Evolutionary conservation across 1,140 invertebrate species (phyloP), one percentile per base, ranked within the genome.

Genomic region (Scaptomyza montana): DNA sequence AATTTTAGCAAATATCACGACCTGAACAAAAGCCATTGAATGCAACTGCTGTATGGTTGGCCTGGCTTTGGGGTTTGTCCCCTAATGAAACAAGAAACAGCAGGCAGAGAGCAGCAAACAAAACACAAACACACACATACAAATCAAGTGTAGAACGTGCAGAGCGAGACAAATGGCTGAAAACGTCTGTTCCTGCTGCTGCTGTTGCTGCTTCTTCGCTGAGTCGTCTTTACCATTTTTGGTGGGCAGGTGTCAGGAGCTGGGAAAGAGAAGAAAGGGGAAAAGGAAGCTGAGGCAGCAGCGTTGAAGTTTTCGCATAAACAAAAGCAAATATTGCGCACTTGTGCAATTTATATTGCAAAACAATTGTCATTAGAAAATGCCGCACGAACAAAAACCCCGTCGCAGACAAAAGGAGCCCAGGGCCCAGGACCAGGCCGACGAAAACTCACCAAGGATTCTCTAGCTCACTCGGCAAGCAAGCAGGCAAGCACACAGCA

Each of bases 351-450:
- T 90, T 90, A 90, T 90, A 90, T 89, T 85, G 80, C 89, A 90
- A 90, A 90, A 89, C 89, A 90, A 90, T 90, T 90, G 89, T 90
- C 89, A 90, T 90, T 90, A 90, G 87, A 90, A 87, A 90, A 90
- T 90, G 87, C 73, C 73, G 86, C 80, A 89, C 85, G 85, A 89
- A 89, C 80, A 89, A 89, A 89, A 89, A 89, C 33, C 33, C 33
- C 80, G 86, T 54, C 61, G 78, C 78, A 90, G 74, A 89, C 85
- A 89, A 80, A 84, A 76, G 78, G 64, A 73, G 70, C 77, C 45
- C 66, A 53, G 54, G 49, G 60, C 75, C 63, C 74, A 79, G 77
- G 72, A 70, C 46, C 66, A 12, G 56, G 28, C 74, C 64, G 36
- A 36, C 33, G 33, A 36, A 78, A 51, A 49, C 70, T 49, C 50